Conservation (phyloP, 1,140 invertebrate genomes). For the Pachypeltis micranthus region DNA sequence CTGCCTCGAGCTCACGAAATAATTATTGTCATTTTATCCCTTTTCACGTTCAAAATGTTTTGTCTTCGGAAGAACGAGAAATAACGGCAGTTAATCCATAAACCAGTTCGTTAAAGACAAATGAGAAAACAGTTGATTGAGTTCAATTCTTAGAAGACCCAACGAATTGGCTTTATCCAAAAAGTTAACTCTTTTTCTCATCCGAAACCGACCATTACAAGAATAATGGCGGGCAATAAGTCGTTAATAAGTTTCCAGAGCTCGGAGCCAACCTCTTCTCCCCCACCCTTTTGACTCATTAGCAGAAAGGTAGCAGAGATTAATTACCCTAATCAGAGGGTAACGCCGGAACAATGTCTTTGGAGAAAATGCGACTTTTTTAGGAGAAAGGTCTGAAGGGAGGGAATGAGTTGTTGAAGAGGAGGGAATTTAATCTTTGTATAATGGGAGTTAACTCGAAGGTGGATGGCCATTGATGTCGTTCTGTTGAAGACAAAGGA, state of each 20-base stretch:
- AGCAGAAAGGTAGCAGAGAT: not conserved
- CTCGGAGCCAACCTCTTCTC: not conserved
- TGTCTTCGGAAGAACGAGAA: no score
- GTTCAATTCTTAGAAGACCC: no score
- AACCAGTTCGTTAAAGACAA: no score
- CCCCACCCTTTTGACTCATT: not conserved
- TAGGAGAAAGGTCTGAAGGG: not conserved
- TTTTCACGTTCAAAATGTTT: no score
- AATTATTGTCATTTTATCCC: no score
- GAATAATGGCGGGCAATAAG: not conserved
- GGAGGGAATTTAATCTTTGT: not conserved
- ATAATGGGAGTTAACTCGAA: not conserved
- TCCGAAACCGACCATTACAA: not conserved
- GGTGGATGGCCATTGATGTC: not conserved
- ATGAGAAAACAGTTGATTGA: no score
- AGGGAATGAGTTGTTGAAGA: no score
- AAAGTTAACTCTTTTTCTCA: not conserved
- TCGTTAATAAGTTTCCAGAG: not conserved
- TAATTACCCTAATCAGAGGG: not conserved
- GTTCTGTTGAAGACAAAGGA: no score
- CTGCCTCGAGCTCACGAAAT: no score
- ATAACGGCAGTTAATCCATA: no score
- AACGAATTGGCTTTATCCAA: not conserved
- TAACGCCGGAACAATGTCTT: not conserved
- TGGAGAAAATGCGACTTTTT: not conserved